phyloP scores from a whole-genome alignment of 2,113 vertebrate species.

The Forbesichthys agassizii region DNA sequence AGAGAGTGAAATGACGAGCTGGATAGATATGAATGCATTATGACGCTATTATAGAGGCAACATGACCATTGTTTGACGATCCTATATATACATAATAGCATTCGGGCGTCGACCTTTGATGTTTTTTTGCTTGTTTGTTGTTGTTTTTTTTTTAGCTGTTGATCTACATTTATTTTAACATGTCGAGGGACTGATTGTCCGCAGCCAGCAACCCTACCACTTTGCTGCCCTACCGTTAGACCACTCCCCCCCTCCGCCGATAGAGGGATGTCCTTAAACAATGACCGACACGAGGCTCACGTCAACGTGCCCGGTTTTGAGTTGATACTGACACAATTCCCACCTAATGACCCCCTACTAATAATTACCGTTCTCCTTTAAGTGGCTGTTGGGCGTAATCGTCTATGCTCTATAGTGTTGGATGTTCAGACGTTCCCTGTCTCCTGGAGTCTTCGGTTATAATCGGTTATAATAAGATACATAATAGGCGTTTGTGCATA shows the following conservation, averaged over 20 bases:
- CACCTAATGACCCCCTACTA: slow-evolving; percentile 4
- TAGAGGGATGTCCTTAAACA: slow-evolving; percentile 52
- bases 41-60: slow-evolving; percentile 1
- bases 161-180: background rate
- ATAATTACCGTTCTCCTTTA: background rate
- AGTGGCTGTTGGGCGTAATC: background rate
- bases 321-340: background rate
- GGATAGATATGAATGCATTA: slow-evolving; percentile 2
- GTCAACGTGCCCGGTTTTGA: background rate
- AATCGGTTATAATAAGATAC: too few species aligned
- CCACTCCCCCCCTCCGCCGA: slow-evolving; percentile 48
- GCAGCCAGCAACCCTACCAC: slow-evolving; percentile 26
- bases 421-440: background rate
- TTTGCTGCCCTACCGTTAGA: slow-evolving; percentile 29
- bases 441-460: too few species aligned
- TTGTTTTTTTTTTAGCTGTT: background rate
- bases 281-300: slow-evolving; percentile 14
- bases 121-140: background rate
- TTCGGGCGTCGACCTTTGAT: background rate
- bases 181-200: background rate
- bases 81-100: background rate
- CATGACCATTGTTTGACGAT: slow-evolving; percentile 31
- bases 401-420: background rate
- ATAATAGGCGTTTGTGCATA: too few species aligned
- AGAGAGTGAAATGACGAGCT: slow-evolving; percentile 22